These are phyloP conservation scores for Nomada lathburiana DNA, from an alignment of 2,888 invertebrate species.

Conservation along the genomic window DNA sequence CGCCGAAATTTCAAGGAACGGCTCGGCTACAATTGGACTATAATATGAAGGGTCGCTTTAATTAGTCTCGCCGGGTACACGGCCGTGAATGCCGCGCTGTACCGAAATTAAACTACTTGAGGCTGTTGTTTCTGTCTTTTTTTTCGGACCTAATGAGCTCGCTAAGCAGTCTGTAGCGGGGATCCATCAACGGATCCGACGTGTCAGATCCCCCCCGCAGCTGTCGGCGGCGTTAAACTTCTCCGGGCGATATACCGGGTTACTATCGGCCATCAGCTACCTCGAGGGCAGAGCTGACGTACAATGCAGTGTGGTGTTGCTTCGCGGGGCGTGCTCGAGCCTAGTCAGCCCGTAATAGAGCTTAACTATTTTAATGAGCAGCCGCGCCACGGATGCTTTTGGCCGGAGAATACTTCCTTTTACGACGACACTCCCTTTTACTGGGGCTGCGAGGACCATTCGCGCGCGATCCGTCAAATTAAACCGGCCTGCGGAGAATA, in stretches of 20 bases:
- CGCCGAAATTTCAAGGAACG: no score
- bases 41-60: no score
- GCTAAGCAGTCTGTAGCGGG: conserved; percentile 42
- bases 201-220: conserved; percentile 47
- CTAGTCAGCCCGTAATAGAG: conserved; percentile 72
- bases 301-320: conserved; percentile 67
- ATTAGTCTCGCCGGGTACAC: not conserved
- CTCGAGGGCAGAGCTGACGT: conserved; percentile 54
- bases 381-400: conserved; percentile 64
- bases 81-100: not conserved
- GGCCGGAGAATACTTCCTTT: conserved; percentile 40
- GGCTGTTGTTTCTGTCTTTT: conserved; percentile 27
- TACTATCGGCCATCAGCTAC: conserved; percentile 65
- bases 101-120: conserved; percentile 39
- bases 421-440: conserved; percentile 29
- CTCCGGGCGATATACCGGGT: conserved; percentile 63
- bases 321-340: conserved; percentile 55
- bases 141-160: conserved; percentile 48
- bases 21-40: no score
- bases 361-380: conserved; percentile 77
- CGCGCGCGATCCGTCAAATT: conserved; percentile 46
- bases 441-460: conserved; percentile 31
- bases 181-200: conserved; percentile 42
- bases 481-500: conserved; percentile 33
- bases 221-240: conserved; percentile 65